These are phyloP conservation scores for Drosophila biarmipes DNA, from an alignment of 1,140 invertebrate species.

Conservation along the genomic window DNA sequence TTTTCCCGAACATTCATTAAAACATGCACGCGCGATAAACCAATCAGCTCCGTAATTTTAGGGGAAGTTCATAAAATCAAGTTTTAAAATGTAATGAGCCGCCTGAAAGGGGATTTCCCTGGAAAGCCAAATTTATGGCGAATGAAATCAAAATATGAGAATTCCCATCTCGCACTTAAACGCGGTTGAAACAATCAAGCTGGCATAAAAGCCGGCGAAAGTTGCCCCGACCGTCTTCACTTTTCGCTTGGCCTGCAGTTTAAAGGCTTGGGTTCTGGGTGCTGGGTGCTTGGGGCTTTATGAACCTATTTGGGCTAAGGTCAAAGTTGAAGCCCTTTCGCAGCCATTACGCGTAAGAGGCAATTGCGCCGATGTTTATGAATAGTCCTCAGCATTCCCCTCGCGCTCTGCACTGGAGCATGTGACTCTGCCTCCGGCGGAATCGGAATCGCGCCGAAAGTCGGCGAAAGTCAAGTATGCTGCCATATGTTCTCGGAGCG, in stretches of 20 bases:
- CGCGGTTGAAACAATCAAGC: slow-evolving; percentile 35
- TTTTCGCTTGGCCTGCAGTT: slow-evolving; percentile 30
- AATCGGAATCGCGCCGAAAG: slow-evolving; percentile 1
- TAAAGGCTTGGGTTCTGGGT: slow-evolving; percentile 39
- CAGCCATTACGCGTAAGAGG: slow-evolving; percentile 49
- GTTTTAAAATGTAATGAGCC: slow-evolving; percentile 8
- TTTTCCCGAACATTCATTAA: no score
- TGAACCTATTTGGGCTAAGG: slow-evolving; percentile 70
- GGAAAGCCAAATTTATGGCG: slow-evolving; percentile 26
- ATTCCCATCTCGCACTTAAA: slow-evolving; percentile 32
- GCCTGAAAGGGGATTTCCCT: background rate
- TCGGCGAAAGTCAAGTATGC: slow-evolving; percentile 59
- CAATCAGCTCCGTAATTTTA: slow-evolving; percentile 1
- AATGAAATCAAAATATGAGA: slow-evolving; percentile 48
- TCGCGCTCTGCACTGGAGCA: slow-evolving; percentile 46
- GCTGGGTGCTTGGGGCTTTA: slow-evolving; percentile 33
- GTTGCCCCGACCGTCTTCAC: slow-evolving; percentile 12
- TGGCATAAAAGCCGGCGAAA: slow-evolving; percentile 20
- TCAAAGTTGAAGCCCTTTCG: slow-evolving; percentile 75
- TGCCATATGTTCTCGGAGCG: slow-evolving; percentile 71
- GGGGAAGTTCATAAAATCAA: background rate
- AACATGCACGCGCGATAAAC: background rate
- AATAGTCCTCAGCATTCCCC: slow-evolving; percentile 37
- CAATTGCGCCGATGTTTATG: slow-evolving; percentile 51
- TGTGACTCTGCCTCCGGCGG: slow-evolving; percentile 1